Base-by-base conservation (phyloP, 2,888 invertebrate species). In the Salpingus planirostris region DNA sequence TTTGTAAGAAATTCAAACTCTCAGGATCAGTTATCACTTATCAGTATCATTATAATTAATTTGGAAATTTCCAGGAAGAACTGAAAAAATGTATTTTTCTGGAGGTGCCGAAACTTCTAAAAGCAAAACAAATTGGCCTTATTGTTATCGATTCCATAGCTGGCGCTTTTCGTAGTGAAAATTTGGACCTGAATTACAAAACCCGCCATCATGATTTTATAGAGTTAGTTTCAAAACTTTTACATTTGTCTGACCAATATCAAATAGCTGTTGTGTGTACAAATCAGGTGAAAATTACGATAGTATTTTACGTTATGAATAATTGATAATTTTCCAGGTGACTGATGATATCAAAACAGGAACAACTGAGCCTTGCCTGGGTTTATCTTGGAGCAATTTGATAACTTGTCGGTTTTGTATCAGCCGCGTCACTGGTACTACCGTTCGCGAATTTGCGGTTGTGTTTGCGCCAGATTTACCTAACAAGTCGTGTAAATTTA, bases 91-190 rank as follows among this genome's bases (percentile, higher is more conserved):
- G 75, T 47, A 52, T 84, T 3, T 52, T 56, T 3, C 56, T 64
- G 30, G 68, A 70, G 43, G 52, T 83, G 21, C 73, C 74, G 0
- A 40, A 62, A 15, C 57, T 84, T 21, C 52, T 81, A 43, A 21
- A 18, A 22, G 24, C 22, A n/a, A 50, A 45, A 43, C 32, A 39
- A 29, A 39, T 56, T 13, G 75, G 77, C 3, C 60, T 85, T 24
- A 63, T 86, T 33, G 59, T 86, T 6, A 68, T 86, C 11, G 85
- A 86, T 57, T 84, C 84, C 1, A 76, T 86, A 37, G 81, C 83
- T 6, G 83, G 79, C 1, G 63, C 78, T 15, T 84, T 79, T 59
- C 67, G 80, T 15, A 68, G 70, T 25, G 65, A 68, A 29, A 62
- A 66, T n/a, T 65, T 70, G 31, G 57, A 65, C 29, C 55, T 59